Conservation (phyloP, 2,797 vertebrate species). For the Hemibagrus guttatus region DNA sequence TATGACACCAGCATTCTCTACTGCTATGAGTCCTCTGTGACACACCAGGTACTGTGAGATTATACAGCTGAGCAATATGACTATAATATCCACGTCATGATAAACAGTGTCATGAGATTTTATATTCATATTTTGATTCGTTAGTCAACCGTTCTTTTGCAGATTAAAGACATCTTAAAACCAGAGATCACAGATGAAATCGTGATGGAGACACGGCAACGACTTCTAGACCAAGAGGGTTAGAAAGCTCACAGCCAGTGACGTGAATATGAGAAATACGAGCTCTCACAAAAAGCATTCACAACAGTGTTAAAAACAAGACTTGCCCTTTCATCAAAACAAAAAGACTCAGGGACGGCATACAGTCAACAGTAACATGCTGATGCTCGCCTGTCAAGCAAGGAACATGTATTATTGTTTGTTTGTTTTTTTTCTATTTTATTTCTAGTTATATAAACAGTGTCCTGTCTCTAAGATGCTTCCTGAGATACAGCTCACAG, state of each 20-base stretch:
- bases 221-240: conserved; percentile 87
- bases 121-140: no score
- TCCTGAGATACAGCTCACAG: background rate
- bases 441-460: background rate
- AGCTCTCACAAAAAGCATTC: background rate
- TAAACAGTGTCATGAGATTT: no score
- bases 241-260: conserved; percentile 59
- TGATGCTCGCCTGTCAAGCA: background rate
- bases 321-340: background rate
- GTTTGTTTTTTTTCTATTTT: background rate
- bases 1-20: conserved; percentile 96
- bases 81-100: background rate
- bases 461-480: background rate
- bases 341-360: background rate
- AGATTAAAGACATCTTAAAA: conserved; percentile 97
- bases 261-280: background rate
- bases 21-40: conserved; percentile 91
- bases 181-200: conserved; percentile 93
- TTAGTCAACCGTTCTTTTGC: conserved; percentile 29
- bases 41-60: conserved; percentile 82
- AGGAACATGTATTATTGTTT: background rate
- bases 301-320: background rate
- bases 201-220: conserved; percentile 89
- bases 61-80: background rate
- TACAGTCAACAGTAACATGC: background rate